A percentile compares a stretch with the other conserved stretches of the same genome.
Evolutionary conservation across 2,113 vertebrate genomes (phyloP).

Genomic region (Calyptommatus sinebrachiatus): DNA sequence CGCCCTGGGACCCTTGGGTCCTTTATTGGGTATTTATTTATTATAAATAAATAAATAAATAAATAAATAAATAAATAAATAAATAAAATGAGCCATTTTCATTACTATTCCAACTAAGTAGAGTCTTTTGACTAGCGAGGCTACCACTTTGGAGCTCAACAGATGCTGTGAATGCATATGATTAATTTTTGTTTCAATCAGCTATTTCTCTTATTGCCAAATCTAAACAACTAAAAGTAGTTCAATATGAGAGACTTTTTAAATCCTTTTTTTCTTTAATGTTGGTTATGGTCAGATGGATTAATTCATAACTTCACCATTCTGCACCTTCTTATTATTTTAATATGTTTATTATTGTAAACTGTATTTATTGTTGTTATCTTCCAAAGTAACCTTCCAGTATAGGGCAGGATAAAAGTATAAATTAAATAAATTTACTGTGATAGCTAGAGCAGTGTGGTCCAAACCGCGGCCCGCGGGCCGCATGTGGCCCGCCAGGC

Average conservation of each 20-base stretch:
- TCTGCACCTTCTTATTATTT: neutral
- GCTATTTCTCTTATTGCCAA: neutral
- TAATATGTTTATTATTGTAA: neutral
- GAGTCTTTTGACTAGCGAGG: fast-evolving
- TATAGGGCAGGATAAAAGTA: no score
- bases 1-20: no score
- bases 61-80: no score
- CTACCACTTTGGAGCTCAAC: neutral
- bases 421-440: no score
- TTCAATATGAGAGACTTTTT: neutral
- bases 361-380: no score
- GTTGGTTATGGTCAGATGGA: neutral
- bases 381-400: no score
- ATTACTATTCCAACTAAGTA: neutral
- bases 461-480: no score
- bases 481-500: no score
- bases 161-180: neutral
- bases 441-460: neutral
- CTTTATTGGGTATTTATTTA: no score
- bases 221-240: neutral
- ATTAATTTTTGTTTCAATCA: neutral
- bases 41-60: no score
- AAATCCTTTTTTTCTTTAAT: neutral
- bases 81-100: neutral
- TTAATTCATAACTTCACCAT: neutral